Evolutionary conservation across 2,888 invertebrate species (phyloP).

Genomic region (Lutraria lutraria): DNA sequence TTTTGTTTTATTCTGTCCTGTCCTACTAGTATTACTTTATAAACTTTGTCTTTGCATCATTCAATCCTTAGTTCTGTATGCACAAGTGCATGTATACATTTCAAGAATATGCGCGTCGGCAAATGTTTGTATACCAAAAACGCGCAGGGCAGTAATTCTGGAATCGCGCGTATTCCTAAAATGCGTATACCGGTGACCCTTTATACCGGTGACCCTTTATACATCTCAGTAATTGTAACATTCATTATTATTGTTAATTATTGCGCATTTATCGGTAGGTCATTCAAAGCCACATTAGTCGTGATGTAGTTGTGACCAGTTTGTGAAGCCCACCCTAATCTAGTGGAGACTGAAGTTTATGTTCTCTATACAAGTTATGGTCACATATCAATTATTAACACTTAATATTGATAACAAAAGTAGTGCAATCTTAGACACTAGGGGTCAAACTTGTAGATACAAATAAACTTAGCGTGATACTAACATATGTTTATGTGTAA

Average conservation of each 20-base stretch:
- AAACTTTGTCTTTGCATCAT: too few species aligned
- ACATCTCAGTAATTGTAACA: too few species aligned
- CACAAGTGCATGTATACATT: too few species aligned
- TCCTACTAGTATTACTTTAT: neutral
- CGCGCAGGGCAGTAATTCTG: too few species aligned
- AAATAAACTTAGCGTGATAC: neutral
- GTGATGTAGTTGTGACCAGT: neutral
- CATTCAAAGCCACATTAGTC: neutral
- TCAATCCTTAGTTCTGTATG: too few species aligned
- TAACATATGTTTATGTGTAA: neutral
- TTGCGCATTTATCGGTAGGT: neutral
- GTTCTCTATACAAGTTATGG: neutral
- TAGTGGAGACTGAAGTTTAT: constrained; percentile 47
- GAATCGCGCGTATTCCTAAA: too few species aligned
- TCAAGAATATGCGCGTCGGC: too few species aligned
- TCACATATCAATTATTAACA: constrained; percentile 26
- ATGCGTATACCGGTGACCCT: too few species aligned
- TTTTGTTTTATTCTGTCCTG: neutral
- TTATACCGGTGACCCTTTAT: too few species aligned
- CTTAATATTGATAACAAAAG: constrained; percentile 3
- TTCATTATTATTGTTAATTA: neutral
- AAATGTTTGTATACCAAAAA: too few species aligned
- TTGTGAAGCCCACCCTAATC: constrained; percentile 40
- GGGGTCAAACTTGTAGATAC: neutral
- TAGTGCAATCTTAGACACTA: neutral